A percentile compares a stretch with the other conserved stretches of the same genome.
These are phyloP conservation scores for Romanogobio albipinnatus DNA, from an alignment of 2,113 vertebrate species.

Conservation along the genomic window DNA sequence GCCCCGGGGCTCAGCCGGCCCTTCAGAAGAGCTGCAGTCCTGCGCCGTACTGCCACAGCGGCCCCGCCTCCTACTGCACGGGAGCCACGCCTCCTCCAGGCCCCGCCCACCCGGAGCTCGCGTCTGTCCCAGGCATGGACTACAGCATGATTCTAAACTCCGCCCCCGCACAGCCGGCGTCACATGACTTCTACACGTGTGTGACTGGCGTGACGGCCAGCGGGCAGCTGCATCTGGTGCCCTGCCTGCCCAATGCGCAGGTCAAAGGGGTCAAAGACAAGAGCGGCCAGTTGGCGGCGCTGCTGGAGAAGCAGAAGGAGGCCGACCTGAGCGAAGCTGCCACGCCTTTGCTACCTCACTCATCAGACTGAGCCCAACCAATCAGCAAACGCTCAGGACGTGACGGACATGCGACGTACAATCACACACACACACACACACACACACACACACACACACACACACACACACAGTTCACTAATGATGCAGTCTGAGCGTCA, in stretches of 20 bases:
- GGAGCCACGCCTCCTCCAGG: slow-evolving; percentile 20
- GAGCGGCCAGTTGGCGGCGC: slow-evolving; percentile 45
- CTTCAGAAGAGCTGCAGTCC: background rate
- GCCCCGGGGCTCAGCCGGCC: background rate
- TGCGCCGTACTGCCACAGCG: background rate
- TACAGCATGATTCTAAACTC: slow-evolving; percentile 63
- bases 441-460: background rate
- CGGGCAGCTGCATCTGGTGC: slow-evolving; percentile 72
- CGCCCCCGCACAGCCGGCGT: background rate
- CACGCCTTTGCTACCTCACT: slow-evolving; percentile 58
- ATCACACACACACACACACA: background rate
- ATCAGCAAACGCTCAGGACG: background rate
- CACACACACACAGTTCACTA: background rate
- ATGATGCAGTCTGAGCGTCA: too few species aligned
- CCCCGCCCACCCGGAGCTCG: slow-evolving; percentile 34
- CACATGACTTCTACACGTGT: slow-evolving; percentile 76
- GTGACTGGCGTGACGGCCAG: slow-evolving; percentile 67
- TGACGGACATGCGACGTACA: slow-evolving; percentile 7
- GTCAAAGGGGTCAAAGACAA: slow-evolving; percentile 27
- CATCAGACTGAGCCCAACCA: slow-evolving; percentile 42
- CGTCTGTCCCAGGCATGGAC: slow-evolving; percentile 58
- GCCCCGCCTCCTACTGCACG: background rate
- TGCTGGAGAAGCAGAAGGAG: slow-evolving; percentile 44
- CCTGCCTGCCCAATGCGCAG: slow-evolving; percentile 56
- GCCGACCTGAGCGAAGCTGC: slow-evolving; percentile 48